Evolutionary conservation across 2,113 vertebrate genomes (phyloP).

Genomic region (Onychostruthus taczanowskii): DNA sequence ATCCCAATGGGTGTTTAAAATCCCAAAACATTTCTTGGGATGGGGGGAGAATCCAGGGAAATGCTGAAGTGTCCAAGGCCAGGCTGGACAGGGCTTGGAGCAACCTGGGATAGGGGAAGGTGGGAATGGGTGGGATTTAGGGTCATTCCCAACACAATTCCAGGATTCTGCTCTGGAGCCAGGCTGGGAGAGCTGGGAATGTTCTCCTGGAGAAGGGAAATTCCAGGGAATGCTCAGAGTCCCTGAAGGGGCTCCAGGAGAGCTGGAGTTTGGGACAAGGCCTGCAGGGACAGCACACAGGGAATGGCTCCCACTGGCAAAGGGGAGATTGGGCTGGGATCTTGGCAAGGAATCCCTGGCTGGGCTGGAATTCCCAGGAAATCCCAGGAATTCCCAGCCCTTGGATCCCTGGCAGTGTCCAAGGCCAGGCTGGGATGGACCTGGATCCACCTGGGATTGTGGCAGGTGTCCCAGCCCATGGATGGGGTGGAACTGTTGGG

Average conservation of each 20-base stretch:
- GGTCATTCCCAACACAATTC: background rate
- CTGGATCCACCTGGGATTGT: rapidly evolving
- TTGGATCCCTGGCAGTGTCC: background rate
- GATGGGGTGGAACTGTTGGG: background rate
- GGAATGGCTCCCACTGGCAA: too few species aligned
- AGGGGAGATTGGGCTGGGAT: too few species aligned
- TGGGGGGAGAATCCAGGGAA: background rate
- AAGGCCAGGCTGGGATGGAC: background rate
- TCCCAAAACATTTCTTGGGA: background rate
- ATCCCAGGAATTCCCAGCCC: too few species aligned
- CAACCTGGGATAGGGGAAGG: background rate
- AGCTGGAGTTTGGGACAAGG: too few species aligned
- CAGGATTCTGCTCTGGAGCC: background rate
- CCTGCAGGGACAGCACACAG: too few species aligned
- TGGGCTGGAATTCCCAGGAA: background rate
- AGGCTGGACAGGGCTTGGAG: too few species aligned
- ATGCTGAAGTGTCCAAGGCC: background rate
- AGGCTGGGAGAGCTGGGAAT: background rate
- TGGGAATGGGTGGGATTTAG: background rate
- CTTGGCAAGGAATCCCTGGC: background rate
- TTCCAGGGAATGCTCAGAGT: background rate
- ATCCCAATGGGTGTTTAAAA: background rate
- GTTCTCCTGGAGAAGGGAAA: background rate
- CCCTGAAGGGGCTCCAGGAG: background rate
- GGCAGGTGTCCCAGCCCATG: background rate